phyloP scores from a whole-genome alignment of 2,888 invertebrate species.

The Amblyjoppa fuscipennis region DNA sequence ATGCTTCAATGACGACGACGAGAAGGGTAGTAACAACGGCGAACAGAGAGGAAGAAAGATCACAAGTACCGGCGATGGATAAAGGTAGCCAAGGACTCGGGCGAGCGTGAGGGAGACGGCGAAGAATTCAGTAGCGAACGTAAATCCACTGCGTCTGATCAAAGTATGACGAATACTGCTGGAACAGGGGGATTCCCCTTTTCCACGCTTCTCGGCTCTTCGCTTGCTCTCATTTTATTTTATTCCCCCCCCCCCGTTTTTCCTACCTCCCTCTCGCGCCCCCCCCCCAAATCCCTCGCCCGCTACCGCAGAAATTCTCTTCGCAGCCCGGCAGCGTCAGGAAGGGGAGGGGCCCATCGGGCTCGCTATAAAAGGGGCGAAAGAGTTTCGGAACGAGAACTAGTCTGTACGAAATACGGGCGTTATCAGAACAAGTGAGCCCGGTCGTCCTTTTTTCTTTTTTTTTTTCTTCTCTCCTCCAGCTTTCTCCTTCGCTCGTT shows the following conservation, averaged over 20 bases:
- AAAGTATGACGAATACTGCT: conserved; percentile 78
- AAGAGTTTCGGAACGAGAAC: conserved; percentile 58
- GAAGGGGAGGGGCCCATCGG: conserved; percentile 11
- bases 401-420: conserved; percentile 65
- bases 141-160: conserved; percentile 80
- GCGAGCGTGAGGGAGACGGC: conserved; percentile 28
- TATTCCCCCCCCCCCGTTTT: background rate
- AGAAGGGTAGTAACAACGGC: conserved; percentile 55
- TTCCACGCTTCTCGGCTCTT: conserved; percentile 48
- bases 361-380: conserved; percentile 54
- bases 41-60: conserved; percentile 43
- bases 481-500: conserved; percentile 22
- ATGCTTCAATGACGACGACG: conserved; percentile 63
- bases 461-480: conserved; percentile 16
- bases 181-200: conserved; percentile 67
- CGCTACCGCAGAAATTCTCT: conserved; percentile 57
- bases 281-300: conserved; percentile 25
- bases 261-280: conserved; percentile 15
- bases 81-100: background rate
- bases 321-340: conserved; percentile 13
- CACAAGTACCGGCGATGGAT: conserved; percentile 5
- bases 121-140: conserved; percentile 70
- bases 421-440: conserved; percentile 66
- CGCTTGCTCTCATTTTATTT: conserved; percentile 6
- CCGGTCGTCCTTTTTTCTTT: conserved; percentile 7